Conservation (phyloP, 2,888 invertebrate genomes). For the Drosophila colorata region DNA sequence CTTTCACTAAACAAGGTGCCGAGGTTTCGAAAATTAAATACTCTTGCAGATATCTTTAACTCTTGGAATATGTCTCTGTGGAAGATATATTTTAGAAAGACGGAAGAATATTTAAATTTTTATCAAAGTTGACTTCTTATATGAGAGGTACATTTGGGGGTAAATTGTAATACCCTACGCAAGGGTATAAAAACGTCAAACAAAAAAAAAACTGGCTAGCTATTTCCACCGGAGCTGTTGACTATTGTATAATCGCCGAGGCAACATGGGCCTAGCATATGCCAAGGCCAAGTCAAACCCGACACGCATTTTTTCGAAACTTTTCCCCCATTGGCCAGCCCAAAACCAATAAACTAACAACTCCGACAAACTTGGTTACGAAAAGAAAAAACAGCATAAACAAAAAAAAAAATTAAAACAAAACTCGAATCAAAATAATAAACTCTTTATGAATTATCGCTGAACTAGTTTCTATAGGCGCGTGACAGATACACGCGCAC, state of each 20-base stretch:
- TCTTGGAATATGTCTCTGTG: no score
- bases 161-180: no score
- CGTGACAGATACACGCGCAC: slow-evolving; percentile 29
- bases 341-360: slow-evolving; percentile 26
- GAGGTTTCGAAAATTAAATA: neutral
- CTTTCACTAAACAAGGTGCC: neutral
- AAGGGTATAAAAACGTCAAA: neutral
- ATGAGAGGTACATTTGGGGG: no score
- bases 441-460: slow-evolving; percentile 65
- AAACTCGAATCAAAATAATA: slow-evolving; percentile 26
- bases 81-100: no score
- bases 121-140: no score
- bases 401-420: slow-evolving; percentile 12
- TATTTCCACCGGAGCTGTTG: neutral
- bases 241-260: slow-evolving; percentile 49
- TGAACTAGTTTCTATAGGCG: slow-evolving; percentile 66
- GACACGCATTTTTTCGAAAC: slow-evolving; percentile 62
- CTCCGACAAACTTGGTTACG: slow-evolving; percentile 30
- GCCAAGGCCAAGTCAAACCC: slow-evolving; percentile 52
- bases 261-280: slow-evolving; percentile 31
- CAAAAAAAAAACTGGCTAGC: neutral
- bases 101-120: no score
- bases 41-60: neutral
- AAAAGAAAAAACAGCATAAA: slow-evolving; percentile 14
- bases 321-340: slow-evolving; percentile 46